These are phyloP conservation scores for Diarsia brunnea DNA, from an alignment of 2,888 invertebrate genomes.

Conservation along the genomic window DNA sequence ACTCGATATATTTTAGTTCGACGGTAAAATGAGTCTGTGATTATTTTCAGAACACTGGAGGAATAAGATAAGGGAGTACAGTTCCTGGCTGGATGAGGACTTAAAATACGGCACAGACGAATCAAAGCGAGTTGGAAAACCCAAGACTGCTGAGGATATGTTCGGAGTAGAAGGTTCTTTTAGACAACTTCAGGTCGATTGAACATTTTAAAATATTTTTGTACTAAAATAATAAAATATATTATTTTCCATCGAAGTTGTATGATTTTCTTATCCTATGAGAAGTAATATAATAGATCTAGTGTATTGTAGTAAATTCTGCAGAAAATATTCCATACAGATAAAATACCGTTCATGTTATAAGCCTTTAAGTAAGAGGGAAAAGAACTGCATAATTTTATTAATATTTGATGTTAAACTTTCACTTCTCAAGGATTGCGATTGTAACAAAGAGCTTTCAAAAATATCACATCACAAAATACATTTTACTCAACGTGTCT, in stretches of 20 bases:
- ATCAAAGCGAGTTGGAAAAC: constrained; percentile 89
- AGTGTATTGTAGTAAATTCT: background rate
- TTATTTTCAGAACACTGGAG: constrained; percentile 79
- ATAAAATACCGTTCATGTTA: background rate
- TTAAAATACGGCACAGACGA: constrained; percentile 88
- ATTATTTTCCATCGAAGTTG: background rate
- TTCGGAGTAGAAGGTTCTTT: constrained; percentile 91
- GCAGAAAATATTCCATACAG: background rate
- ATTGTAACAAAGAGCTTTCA: background rate
- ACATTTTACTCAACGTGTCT: background rate
- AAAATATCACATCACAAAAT: background rate
- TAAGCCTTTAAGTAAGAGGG: background rate
- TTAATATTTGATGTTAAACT: background rate
- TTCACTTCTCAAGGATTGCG: background rate
- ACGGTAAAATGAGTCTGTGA: background rate
- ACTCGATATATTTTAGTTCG: background rate
- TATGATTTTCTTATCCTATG: background rate
- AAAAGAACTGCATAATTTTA: background rate
- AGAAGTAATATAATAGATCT: background rate
- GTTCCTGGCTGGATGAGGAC: constrained; percentile 89
- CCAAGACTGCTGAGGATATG: constrained; percentile 88
- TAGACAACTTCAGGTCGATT: constrained; percentile 86
- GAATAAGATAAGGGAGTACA: constrained; percentile 85
- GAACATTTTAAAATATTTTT: constrained; percentile 37
- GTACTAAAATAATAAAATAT: constrained; percentile 23